phyloP scores from a whole-genome alignment of 2,113 vertebrate species.

The Callorhinus ursinus region DNA sequence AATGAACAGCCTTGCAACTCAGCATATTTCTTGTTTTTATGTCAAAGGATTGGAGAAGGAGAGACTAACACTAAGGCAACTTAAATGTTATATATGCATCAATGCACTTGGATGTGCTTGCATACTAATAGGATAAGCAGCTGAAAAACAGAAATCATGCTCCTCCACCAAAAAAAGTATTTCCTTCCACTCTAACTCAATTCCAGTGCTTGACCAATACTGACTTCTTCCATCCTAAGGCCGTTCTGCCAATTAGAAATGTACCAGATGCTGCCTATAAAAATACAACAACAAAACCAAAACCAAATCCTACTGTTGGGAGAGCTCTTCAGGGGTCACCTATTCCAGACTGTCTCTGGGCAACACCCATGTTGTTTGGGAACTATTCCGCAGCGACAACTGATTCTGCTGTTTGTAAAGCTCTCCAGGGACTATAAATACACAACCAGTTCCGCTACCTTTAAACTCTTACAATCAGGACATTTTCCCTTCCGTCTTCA shows the following conservation, averaged over 20 bases:
- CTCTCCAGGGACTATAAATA: constrained; percentile 45
- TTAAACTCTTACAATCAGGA: constrained; percentile 57
- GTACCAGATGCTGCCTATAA: constrained; percentile 32
- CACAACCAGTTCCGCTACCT: constrained; percentile 55
- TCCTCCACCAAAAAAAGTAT: neutral
- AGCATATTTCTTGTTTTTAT: constrained; percentile 37
- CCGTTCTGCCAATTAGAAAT: constrained; percentile 32
- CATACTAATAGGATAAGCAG: neutral
- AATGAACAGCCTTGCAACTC: neutral
- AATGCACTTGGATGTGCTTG: neutral
- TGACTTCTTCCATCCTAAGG: constrained; percentile 20
- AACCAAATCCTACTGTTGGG: neutral
- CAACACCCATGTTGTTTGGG: neutral
- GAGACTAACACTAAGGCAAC: neutral
- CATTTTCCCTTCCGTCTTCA: constrained; percentile 58
- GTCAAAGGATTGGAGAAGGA: neutral
- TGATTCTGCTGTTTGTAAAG: constrained; percentile 14
- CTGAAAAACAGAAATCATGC: neutral
- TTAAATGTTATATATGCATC: neutral
- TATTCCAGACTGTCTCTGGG: constrained; percentile 25
- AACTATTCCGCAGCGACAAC: neutral
- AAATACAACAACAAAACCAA: neutral
- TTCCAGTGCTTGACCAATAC: neutral
- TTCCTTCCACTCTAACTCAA: neutral
- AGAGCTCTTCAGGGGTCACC: neutral